Percentiles rank a stretch among this genome's conserved stretches.
Conservation (phyloP, 2,113 vertebrate species). For the Lethenteron camtschaticum region DNA sequence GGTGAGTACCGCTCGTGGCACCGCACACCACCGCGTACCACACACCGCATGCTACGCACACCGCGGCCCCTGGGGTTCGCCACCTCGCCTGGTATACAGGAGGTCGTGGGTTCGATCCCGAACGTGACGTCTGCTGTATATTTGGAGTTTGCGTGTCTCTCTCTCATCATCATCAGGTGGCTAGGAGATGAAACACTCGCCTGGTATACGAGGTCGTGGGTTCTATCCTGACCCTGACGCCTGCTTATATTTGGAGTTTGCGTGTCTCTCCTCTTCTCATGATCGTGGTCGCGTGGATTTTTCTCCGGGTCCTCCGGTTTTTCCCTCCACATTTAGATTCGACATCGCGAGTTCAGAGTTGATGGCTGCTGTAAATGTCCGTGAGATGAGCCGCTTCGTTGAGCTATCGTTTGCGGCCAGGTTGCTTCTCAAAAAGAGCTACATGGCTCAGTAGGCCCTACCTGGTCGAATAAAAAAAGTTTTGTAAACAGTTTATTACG, state of each 20-base stretch:
- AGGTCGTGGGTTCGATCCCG: too few species aligned
- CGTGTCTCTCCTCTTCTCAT: conserved; percentile 7
- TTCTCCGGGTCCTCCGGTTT: conserved; percentile 17
- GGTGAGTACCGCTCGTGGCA: conserved; percentile 29
- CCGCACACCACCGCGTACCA: too few species aligned
- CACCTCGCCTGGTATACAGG: neutral
- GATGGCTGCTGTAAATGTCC: too few species aligned
- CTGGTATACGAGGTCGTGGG: too few species aligned
- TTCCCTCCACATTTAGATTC: conserved; percentile 14
- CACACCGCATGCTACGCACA: too few species aligned
- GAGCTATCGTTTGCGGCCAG: neutral
- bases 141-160: conserved; percentile 7
- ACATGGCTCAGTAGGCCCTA: too few species aligned
- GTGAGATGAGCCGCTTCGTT: conserved; percentile 13
- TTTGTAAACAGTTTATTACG: too few species aligned
- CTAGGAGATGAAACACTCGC: neutral
- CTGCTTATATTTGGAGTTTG: conserved; percentile 5
- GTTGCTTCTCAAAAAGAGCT: conserved; percentile 10
- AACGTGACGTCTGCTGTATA: neutral
- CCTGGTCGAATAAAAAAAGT: too few species aligned
- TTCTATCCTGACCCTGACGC: too few species aligned
- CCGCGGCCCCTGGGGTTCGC: too few species aligned
- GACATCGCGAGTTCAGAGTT: conserved; percentile 12
- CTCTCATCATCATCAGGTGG: neutral
- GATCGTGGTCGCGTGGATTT: conserved; percentile 20